phyloP scores from a whole-genome alignment of 2,113 vertebrate genomes.

The Hylia prasina region DNA sequence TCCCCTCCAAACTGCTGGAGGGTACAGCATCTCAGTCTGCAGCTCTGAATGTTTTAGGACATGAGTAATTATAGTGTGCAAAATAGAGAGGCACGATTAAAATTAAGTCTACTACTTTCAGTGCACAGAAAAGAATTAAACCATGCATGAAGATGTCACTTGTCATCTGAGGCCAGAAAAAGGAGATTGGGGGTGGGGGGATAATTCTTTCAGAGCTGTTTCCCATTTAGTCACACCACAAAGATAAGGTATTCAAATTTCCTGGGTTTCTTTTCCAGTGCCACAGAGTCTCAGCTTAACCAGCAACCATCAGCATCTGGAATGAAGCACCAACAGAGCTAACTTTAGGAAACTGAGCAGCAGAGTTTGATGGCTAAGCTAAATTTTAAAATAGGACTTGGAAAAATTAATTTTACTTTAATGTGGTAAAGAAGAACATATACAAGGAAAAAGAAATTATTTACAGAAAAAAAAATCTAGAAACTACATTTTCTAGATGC shows the following conservation, averaged over 20 bases:
- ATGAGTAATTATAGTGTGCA: not conserved
- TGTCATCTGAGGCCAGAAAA: not conserved
- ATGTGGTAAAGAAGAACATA: not conserved
- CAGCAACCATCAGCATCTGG: not conserved
- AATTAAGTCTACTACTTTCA: slow-evolving; percentile 13
- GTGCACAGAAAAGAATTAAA: not conserved
- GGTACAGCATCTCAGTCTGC: not conserved
- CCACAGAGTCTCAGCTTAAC: not conserved
- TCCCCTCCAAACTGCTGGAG: not conserved
- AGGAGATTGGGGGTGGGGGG: not conserved
- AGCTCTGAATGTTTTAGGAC: not conserved
- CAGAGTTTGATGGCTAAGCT: not conserved
- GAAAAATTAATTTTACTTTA: not conserved
- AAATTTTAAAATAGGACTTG: not conserved
- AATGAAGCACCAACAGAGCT: not conserved
- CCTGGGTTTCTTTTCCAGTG: not conserved
- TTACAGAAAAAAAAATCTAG: not conserved
- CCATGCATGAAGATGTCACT: not conserved
- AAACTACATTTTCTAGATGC: not conserved
- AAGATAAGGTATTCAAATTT: not conserved
- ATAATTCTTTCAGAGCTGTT: not conserved
- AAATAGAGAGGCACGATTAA: not conserved
- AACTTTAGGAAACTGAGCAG: not conserved
- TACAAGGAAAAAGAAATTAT: not conserved
- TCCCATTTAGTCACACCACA: not conserved